A percentile compares a stretch with the other conserved stretches of the same genome.
These are phyloP conservation scores for Cnemophilus loriae DNA, from an alignment of 2,113 vertebrate species.

Conservation along the genomic window DNA sequence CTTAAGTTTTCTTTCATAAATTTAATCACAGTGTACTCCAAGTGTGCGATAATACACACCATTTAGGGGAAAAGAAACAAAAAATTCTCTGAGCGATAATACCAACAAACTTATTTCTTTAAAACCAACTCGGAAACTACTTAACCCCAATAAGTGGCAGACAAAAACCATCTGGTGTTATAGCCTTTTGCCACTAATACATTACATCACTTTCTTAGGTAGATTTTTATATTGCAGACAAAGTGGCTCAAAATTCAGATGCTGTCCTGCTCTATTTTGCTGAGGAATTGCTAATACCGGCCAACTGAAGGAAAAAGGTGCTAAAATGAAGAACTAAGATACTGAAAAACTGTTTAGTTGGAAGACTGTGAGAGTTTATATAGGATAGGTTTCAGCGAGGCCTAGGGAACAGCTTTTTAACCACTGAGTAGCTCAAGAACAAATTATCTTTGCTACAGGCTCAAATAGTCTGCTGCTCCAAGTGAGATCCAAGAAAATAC, in stretches of 20 bases:
- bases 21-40: neutral
- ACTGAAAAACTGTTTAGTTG: neutral
- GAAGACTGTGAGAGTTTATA: neutral
- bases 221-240: neutral
- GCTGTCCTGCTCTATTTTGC: neutral
- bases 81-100: neutral
- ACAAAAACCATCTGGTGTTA: neutral
- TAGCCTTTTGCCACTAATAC: neutral
- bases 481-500: neutral
- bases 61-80: neutral
- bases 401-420: neutral
- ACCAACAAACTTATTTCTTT: neutral
- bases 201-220: neutral
- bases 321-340: neutral
- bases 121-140: neutral
- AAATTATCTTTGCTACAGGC: neutral
- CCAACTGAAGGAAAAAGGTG: neutral
- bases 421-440: neutral
- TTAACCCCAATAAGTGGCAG: neutral
- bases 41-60: accelerated
- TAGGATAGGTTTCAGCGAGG: neutral
- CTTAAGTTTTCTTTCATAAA: neutral
- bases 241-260: neutral
- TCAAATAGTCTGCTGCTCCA: neutral
- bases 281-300: neutral